phyloP scores from a whole-genome alignment of 2,888 invertebrate species.

The Ennomos fuscantarius region DNA sequence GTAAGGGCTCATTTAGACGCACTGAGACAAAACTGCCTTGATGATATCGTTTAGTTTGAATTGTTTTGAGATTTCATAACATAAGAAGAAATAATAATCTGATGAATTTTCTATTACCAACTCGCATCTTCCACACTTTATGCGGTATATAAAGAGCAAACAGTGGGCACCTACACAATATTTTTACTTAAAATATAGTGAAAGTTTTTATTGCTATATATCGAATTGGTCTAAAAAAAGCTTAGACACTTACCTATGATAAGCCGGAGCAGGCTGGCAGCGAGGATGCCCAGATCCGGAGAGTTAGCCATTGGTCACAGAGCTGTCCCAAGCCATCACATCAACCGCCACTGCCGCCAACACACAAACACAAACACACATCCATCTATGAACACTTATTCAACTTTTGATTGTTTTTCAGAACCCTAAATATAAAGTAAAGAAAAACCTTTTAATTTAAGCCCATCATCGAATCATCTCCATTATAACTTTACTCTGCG shows the following conservation, averaged over 20 bases:
- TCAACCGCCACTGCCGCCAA: slow-evolving; percentile 46
- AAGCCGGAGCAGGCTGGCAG: slow-evolving; percentile 86
- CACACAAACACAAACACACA: slow-evolving; percentile 36
- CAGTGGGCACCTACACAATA: no score
- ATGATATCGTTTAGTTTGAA: no score
- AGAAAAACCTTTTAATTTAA: slow-evolving; percentile 4
- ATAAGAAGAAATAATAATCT: no score
- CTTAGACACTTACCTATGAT: slow-evolving; percentile 84
- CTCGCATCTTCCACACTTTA: no score
- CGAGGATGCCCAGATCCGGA: slow-evolving; percentile 85
- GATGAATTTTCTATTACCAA: no score
- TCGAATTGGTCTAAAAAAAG: neutral
- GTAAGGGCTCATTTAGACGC: no score
- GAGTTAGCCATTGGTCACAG: slow-evolving; percentile 85
- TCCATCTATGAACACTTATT: slow-evolving; percentile 23
- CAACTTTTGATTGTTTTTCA: neutral
- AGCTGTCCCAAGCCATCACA: slow-evolving; percentile 71
- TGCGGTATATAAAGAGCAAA: no score
- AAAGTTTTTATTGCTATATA: no score
- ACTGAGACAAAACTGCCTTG: no score
- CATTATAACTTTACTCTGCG: slow-evolving; percentile 28
- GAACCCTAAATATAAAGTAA: neutral
- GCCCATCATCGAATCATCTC: slow-evolving; percentile 27
- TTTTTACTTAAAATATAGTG: no score
- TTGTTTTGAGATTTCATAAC: no score